Evolutionary conservation across 1,140 invertebrate species (phyloP), one percentile per base, ranked within the genome.

Genomic region (Dreissena polymorpha): DNA sequence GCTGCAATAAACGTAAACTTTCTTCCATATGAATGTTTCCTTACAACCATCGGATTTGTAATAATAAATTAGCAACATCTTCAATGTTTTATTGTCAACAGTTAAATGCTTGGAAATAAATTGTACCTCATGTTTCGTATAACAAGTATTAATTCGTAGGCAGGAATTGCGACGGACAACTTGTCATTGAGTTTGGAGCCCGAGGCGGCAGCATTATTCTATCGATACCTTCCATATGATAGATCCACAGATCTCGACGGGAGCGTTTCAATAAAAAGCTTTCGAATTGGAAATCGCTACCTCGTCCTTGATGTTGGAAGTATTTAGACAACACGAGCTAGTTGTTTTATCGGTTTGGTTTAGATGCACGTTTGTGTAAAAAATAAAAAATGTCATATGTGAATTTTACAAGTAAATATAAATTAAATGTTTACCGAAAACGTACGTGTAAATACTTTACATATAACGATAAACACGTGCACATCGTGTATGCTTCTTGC

Each of bases 231-330:
- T 14, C 71, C 79, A 8, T 10, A 67, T 12, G 50, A 51, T 23
- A 73, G 51, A 49, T 49, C 50, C 39, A n/a, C n/a, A 25, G 64
- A 49, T 55, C 23, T 16, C 6, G 27, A 50, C 14, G 23, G 64
- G 16, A 8, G 23, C 8, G 60, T 55, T 7, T 27, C 27, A 23
- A 67, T 74, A 3, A 13, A 25, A 29, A 49, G 25, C 27, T 65
- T 82, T 10, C 39, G 53, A 13, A 55, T 73, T 21, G 79, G 79
- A 53, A 39, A 67, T 29, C 63, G 64, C 55, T 82, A 82, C 70
- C 65, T 82, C 70, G 63, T 82, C 14, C 49, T 82, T 27, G 79
- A 82, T 57, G 53, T 39, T 57, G 79, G 79, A 68, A 70, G 79
- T 82, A 67, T 39, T 39, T 8, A 39, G 39, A 39, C 39, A 39